A percentile compares a stretch with the other conserved stretches of the same genome.
Evolutionary conservation across 2,113 vertebrate genomes (phyloP).

Genomic region (Leptocoma aspasia): DNA sequence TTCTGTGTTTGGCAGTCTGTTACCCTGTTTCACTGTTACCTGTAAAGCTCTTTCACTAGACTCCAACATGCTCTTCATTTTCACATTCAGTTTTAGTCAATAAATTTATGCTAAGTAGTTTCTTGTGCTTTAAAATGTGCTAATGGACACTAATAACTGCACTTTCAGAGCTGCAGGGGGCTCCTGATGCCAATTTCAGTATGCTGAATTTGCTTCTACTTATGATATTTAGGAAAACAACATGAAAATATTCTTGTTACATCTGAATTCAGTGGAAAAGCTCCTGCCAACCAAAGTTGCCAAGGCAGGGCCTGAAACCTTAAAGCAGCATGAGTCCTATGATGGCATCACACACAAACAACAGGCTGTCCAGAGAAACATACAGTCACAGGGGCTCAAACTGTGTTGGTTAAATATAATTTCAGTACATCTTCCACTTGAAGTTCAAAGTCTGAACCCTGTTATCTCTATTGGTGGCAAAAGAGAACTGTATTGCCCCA

Average conservation of each 20-base stretch:
- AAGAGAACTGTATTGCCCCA: background rate
- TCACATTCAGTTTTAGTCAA: background rate
- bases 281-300: background rate
- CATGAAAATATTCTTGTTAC: background rate
- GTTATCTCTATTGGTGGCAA: background rate
- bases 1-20: background rate
- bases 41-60: background rate
- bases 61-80: background rate
- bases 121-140: background rate
- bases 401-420: background rate
- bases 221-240: background rate
- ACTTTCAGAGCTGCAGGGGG: conserved; percentile 10
- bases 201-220: background rate
- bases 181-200: background rate
- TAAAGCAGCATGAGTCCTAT: background rate
- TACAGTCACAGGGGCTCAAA: background rate
- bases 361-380: background rate
- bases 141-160: conserved; percentile 12
- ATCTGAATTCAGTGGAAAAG: background rate
- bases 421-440: background rate
- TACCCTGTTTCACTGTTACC: background rate
- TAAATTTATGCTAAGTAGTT: background rate
- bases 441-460: background rate
- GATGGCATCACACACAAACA: background rate
- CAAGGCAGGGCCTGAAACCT: background rate